Conservation (phyloP, 2,888 invertebrate genomes). For the Linyphia triangularis region DNA sequence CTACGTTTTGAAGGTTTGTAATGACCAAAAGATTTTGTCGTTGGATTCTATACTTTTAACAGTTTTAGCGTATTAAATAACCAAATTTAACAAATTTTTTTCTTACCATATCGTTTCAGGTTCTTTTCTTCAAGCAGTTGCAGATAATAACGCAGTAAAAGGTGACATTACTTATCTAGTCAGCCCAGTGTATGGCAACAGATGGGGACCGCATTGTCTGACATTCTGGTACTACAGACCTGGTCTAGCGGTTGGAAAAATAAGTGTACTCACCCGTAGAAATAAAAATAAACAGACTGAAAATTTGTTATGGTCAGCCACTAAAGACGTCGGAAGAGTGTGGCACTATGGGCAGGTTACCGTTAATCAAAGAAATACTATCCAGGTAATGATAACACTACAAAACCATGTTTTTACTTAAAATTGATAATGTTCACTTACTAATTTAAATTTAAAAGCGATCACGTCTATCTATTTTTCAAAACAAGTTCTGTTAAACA, state of each 20-base stretch:
- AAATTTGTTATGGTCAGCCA: constrained; percentile 32
- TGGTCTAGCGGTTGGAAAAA: constrained; percentile 42
- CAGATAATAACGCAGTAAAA: not conserved
- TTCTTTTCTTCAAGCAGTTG: constrained; percentile 59
- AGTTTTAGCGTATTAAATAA: too few relatives aligned
- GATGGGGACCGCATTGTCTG: constrained; percentile 64
- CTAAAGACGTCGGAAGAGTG: constrained; percentile 43
- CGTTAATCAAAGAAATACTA: not conserved
- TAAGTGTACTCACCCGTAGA: constrained; percentile 27
- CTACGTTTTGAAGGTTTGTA: too few relatives aligned
- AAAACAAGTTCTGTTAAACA: too few relatives aligned
- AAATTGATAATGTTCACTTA: too few relatives aligned
- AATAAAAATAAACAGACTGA: not conserved
- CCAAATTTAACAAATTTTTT: too few relatives aligned
- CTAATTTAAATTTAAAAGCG: too few relatives aligned
- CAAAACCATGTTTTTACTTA: too few relatives aligned
- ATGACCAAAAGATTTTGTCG: too few relatives aligned
- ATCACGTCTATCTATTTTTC: too few relatives aligned
- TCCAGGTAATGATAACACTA: constrained; percentile 51
- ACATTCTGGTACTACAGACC: constrained; percentile 73
- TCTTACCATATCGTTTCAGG: too few relatives aligned
- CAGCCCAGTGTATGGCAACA: not conserved
- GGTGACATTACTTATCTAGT: constrained; percentile 39
- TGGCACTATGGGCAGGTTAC: constrained; percentile 69
- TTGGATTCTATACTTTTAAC: too few relatives aligned